Evolutionary conservation across 2,113 vertebrate species (phyloP).

Genomic region (Bettongia penicillata): DNA sequence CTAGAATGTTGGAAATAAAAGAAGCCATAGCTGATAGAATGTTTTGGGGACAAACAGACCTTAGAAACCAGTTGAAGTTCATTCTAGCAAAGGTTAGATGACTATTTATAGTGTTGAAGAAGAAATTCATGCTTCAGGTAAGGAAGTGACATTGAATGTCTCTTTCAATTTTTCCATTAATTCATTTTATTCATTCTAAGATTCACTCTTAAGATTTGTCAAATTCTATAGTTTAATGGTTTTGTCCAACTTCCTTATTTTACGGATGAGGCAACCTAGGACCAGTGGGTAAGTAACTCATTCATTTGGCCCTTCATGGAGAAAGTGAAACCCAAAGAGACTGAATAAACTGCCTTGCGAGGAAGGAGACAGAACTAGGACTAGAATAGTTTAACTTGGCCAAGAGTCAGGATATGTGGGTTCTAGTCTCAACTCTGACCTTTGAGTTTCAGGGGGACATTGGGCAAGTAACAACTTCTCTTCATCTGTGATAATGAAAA

Average conservation of each 20-base stretch:
- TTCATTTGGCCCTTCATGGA: background rate
- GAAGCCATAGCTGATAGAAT: background rate
- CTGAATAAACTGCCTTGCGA: background rate
- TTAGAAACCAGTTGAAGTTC: background rate
- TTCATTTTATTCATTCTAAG: background rate
- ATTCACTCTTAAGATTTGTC: too few species aligned
- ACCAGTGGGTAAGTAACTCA: background rate
- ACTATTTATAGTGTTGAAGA: background rate
- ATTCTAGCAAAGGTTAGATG: background rate
- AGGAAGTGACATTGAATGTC: background rate
- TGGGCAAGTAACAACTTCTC: background rate
- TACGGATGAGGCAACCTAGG: background rate
- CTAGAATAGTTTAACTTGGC: background rate
- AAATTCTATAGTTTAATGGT: background rate
- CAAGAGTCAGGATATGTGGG: fast-evolving
- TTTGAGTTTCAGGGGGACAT: background rate
- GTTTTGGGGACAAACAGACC: background rate
- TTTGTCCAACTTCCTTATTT: background rate
- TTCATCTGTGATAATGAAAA: background rate
- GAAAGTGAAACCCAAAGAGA: background rate
- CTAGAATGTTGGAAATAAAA: background rate
- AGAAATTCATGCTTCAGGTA: background rate
- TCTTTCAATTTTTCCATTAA: background rate
- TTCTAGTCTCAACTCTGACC: background rate
- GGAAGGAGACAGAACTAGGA: background rate